A percentile compares a stretch with the other conserved stretches of the same genome.
Evolutionary conservation across 2,797 vertebrate species (phyloP).

Genomic region (Ibycter americanus): DNA sequence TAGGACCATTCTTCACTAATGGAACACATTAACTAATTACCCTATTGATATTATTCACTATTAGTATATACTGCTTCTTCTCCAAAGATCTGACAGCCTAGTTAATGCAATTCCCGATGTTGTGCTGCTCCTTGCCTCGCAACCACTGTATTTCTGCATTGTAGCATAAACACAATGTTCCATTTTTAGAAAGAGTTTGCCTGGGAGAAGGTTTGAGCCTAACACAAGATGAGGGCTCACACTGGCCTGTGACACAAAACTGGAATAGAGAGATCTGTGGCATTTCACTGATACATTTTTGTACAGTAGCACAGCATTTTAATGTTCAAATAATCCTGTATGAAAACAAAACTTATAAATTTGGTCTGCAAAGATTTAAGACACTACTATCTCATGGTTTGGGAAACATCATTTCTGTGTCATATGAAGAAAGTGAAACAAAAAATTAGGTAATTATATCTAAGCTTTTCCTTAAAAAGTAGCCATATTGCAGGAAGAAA

Average conservation of each 20-base stretch:
- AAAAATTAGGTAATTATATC: background rate
- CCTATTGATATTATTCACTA: background rate
- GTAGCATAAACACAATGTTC: constrained; percentile 8
- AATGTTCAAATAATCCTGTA: background rate
- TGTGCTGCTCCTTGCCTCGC: background rate
- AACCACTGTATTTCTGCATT: background rate
- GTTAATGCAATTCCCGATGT: constrained; percentile 8
- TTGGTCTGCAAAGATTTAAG: background rate
- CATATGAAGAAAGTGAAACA: background rate
- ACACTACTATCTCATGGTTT: background rate
- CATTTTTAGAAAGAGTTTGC: constrained; percentile 56
- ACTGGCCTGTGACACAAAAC: background rate
- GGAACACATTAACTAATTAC: background rate
- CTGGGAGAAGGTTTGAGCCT: constrained; percentile 58
- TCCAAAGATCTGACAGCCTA: background rate
- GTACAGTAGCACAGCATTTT: background rate
- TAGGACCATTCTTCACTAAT: background rate
- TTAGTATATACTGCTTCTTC: background rate
- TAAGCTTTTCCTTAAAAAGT: background rate
- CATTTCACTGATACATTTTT: background rate
- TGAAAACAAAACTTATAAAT: background rate
- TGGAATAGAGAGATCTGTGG: background rate
- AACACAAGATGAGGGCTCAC: constrained; percentile 45
- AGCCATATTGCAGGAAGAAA: background rate
- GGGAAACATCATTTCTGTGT: background rate